Evolutionary conservation across 2,113 vertebrate genomes (phyloP).

Genomic region (Muntiacus reevesi): DNA sequence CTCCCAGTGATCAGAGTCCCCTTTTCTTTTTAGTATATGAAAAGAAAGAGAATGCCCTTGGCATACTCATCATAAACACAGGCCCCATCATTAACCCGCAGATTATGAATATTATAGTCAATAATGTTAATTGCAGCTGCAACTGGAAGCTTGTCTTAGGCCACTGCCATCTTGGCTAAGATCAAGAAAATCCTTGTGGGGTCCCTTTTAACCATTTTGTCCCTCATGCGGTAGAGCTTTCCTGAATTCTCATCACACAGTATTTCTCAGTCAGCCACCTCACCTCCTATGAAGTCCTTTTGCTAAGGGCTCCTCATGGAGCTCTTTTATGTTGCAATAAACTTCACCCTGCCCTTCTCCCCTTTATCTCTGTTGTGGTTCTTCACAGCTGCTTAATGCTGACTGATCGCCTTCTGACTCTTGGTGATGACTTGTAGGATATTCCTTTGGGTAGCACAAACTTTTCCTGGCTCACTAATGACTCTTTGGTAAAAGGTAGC

Average conservation of each 20-base stretch:
- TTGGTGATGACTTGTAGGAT: neutral
- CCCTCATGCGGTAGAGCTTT: neutral
- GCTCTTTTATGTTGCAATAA: neutral
- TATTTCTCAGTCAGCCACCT: neutral
- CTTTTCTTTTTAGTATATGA: neutral
- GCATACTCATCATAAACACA: neutral
- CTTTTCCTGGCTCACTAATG: neutral
- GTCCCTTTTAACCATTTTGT: neutral
- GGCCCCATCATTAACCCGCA: neutral
- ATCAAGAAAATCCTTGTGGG: neutral
- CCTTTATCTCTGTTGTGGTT: neutral
- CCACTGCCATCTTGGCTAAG: neutral
- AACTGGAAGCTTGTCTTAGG: neutral
- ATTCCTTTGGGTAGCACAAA: neutral
- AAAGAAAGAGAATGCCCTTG: neutral
- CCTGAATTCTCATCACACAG: neutral
- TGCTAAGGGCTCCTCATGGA: neutral
- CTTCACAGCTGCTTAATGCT: neutral
- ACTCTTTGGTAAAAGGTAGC: neutral
- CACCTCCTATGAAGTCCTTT: neutral
- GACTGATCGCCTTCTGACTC: neutral
- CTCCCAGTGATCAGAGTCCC: neutral
- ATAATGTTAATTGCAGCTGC: neutral
- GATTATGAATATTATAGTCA: neutral
- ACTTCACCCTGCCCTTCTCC: neutral